These are phyloP conservation scores for Etheostoma perlongum DNA, from an alignment of 2,797 vertebrate genomes.

Conservation along the genomic window DNA sequence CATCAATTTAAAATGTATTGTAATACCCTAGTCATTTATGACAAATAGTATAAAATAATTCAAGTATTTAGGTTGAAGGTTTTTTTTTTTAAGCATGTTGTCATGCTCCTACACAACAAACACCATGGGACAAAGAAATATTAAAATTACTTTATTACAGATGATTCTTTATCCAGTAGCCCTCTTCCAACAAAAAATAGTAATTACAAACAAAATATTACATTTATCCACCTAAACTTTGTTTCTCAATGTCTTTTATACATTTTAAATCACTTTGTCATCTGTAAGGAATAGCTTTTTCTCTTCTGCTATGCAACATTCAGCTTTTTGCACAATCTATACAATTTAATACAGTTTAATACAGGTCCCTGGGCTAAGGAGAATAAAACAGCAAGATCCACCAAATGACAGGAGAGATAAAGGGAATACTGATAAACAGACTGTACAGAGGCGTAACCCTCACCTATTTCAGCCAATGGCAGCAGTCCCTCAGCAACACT, in stretches of 20 bases:
- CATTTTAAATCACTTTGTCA: conserved; percentile 86
- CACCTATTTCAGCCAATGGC: conserved; percentile 63
- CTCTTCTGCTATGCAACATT: conserved; percentile 89
- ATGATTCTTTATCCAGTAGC: conserved; percentile 98
- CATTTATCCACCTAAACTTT: conserved; percentile 93
- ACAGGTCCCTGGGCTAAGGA: conserved; percentile 93
- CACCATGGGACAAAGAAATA: conserved; percentile 80
- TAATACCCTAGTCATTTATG: too few species aligned
- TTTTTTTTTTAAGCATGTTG: neutral
- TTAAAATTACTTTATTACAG: conserved; percentile 99
- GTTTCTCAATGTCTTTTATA: conserved; percentile 81
- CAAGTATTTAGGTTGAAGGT: neutral
- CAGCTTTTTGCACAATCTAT: conserved; percentile 95
- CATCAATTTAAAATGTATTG: too few species aligned
- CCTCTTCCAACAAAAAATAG: conserved; percentile 97
- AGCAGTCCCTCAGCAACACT: conserved; percentile 36
- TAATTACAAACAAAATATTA: conserved; percentile 99
- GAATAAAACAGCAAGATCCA: conserved; percentile 80
- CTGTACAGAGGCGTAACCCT: conserved; percentile 88
- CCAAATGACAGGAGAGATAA: conserved; percentile 77
- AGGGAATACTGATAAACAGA: conserved; percentile 95
- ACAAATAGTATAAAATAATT: neutral
- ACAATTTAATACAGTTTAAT: conserved; percentile 99
- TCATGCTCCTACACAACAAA: conserved; percentile 16
- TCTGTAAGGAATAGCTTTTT: conserved; percentile 81